These are phyloP conservation scores for Misgurnus mizolepis DNA, from an alignment of 2,113 vertebrate genomes.

Conservation along the genomic window DNA sequence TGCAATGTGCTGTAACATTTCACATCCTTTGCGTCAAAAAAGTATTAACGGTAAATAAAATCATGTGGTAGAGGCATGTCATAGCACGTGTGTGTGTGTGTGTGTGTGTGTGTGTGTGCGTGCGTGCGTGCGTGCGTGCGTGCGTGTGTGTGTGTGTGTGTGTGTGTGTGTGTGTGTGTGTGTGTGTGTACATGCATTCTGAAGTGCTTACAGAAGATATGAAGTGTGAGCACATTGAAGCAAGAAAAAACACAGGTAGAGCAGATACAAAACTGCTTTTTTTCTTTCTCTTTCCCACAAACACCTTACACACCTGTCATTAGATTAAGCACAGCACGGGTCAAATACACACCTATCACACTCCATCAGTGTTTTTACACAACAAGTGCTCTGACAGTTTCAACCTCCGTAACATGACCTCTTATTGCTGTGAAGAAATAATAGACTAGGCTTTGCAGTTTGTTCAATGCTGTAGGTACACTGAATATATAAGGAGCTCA, in stretches of 20 bases:
- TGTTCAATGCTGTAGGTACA: neutral
- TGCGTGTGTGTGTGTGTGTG: slow-evolving; percentile 11
- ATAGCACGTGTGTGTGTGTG: slow-evolving; percentile 9
- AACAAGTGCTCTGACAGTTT: neutral
- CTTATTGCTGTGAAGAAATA: neutral
- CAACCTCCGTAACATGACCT: neutral
- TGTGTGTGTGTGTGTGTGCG: neutral
- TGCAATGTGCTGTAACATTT: neutral
- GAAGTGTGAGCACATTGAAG: slow-evolving; percentile 42
- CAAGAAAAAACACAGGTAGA: slow-evolving; percentile 23
- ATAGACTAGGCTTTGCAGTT: neutral
- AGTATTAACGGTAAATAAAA: neutral
- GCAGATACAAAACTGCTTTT: slow-evolving; percentile 31
- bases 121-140: slow-evolving; percentile 6
- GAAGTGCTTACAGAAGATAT: slow-evolving; percentile 42
- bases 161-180: slow-evolving; percentile 10
- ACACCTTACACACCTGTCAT: slow-evolving; percentile 32
- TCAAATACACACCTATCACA: slow-evolving; percentile 6
- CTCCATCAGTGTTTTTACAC: neutral
- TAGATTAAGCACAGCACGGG: slow-evolving; percentile 6
- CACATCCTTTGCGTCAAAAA: neutral
- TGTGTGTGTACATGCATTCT: neutral
- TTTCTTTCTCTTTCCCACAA: neutral
- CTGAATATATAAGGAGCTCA: no score
- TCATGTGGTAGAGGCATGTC: neutral